Evolutionary conservation across 2,113 vertebrate genomes (phyloP), one percentile per base, ranked within the genome.

Genomic region (Irena cyanogastra): DNA sequence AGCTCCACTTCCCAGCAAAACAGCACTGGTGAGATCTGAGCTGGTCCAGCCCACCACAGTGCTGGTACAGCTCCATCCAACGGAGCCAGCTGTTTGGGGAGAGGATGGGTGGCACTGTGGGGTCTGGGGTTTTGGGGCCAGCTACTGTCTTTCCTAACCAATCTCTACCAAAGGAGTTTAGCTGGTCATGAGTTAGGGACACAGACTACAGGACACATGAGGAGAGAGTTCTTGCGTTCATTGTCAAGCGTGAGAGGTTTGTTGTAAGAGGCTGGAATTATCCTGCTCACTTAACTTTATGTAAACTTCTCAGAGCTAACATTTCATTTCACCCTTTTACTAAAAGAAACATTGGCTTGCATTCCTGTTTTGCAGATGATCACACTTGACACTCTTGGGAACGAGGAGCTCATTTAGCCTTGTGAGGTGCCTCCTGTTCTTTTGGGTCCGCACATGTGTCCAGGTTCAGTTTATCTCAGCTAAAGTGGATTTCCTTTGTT

Each of bases 401-500:
- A 87, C 11, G 6, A 75, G 42, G 45, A 90, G 64, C 71, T 93
- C 7, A 0, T 59, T 91, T 59, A 47, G 33, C 39, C 64, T 83
- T 76, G 64, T 42, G 71, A 86, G 76, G 26, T 54, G 47, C 33
- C 45, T 80, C 41, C 27, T 9, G 44, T 27, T 71, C 72, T 83
- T 44, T 20, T 7, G 66, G 44, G 22, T 64, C 21, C 26, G n/a
- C 41, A 20, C 22, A 5, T 5, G 28, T 92, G 60, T 59, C 60
- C 78, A 66, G 56, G 42, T 54, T 83, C 63, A 71, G 33, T 75
- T 88, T 81, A 54, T 92, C 89, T 75, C 86, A 54, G 35, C 77
- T 70, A 7, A 94, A 94, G 64, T 75, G 89, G 52, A 89, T 83
- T 95, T 94, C 52, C 44, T 83, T 65, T 57, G 53, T 57, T 86